These are phyloP conservation scores for Melipona bicolor DNA, from an alignment of 2,888 invertebrate species.

Conservation along the genomic window DNA sequence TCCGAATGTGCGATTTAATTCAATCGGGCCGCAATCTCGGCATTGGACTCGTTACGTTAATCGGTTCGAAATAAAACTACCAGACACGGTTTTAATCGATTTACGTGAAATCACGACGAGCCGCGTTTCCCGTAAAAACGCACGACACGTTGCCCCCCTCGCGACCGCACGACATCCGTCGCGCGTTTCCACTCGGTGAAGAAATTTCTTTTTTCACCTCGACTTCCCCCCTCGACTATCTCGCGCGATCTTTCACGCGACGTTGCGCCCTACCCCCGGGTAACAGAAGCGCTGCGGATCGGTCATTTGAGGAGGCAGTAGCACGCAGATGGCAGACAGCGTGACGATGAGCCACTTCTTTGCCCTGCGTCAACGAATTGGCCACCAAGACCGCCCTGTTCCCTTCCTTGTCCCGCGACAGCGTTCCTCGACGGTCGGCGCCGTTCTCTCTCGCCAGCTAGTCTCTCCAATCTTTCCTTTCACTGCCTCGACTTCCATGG, in stretches of 20 bases:
- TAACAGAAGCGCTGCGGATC: conserved; percentile 51
- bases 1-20: neutral
- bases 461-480: conserved; percentile 52
- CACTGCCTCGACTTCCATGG: conserved; percentile 54
- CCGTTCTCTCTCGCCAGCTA: conserved; percentile 27
- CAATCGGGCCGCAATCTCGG: neutral
- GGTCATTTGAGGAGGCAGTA: conserved; percentile 62
- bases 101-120: neutral
- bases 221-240: neutral
- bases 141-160: neutral
- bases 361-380: conserved; percentile 58
- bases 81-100: neutral
- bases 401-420: conserved; percentile 15
- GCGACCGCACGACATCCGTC: neutral
- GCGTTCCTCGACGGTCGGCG: conserved; percentile 4
- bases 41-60: neutral
- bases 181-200: conserved; percentile 2
- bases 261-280: conserved; percentile 13
- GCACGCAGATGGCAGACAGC: conserved; percentile 75
- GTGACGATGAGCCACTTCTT: conserved; percentile 76
- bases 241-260: conserved; percentile 44
- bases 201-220: conserved; percentile 37
- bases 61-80: neutral
- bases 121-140: neutral
- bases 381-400: conserved; percentile 37